A percentile compares a stretch with the other conserved stretches of the same genome.
phyloP scores from a whole-genome alignment of 92 coral and sea anemone genomes.

The Phenganax subtilis region DNA sequence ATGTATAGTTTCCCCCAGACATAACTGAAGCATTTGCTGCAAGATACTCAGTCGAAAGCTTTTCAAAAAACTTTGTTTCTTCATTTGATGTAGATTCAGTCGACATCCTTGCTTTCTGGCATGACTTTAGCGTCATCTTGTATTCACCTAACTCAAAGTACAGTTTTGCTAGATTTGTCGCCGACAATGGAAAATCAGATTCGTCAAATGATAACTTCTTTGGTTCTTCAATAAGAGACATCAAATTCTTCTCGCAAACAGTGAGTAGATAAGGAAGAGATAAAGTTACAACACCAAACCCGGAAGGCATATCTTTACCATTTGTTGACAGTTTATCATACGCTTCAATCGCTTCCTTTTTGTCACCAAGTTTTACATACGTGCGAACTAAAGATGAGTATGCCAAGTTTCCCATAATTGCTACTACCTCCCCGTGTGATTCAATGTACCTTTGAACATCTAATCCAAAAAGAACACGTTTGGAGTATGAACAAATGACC shows the following conservation, averaged over 20 bases:
- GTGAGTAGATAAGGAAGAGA: slow-evolving; percentile 2
- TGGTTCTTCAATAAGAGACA: slow-evolving; percentile 4
- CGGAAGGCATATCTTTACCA: background rate
- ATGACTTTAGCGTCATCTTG: background rate
- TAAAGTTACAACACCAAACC: background rate
- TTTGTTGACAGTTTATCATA: slow-evolving; percentile 11
- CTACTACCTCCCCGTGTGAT: slow-evolving; percentile 2
- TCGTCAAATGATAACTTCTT: background rate
- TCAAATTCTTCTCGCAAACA: slow-evolving; percentile 12
- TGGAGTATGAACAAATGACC: background rate
- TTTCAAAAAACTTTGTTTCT: background rate
- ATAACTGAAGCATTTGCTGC: no score
- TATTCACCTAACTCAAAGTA: background rate
- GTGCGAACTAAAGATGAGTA: slow-evolving; percentile 3
- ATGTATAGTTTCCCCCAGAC: no score
- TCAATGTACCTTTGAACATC: slow-evolving; percentile 15
- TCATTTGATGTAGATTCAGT: background rate
- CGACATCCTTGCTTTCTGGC: background rate
- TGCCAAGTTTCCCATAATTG: background rate
- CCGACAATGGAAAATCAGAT: slow-evolving; percentile 9
- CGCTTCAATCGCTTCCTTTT: slow-evolving; percentile 25
- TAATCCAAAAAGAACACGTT: slow-evolving; percentile 4
- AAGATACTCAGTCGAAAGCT: no score
- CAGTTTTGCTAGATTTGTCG: background rate
- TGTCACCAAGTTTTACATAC: slow-evolving; percentile 15